Base-by-base conservation (phyloP, 30 jellyfish, hydroid and myxozoan species). In the Turritopsis rubra region DNA sequence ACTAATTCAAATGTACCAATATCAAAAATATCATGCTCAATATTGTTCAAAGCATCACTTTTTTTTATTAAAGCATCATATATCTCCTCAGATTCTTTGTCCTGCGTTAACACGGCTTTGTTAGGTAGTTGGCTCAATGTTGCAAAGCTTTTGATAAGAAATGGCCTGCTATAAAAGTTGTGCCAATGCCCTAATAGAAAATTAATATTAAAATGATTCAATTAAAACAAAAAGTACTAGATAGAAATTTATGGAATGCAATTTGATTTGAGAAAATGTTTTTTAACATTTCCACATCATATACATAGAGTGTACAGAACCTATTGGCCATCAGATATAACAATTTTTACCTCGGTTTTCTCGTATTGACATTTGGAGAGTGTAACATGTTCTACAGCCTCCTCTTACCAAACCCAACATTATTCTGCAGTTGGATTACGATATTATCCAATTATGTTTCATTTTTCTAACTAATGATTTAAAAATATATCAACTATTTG, bases 11-110 rank as follows among this genome's bases (percentile, higher is more conserved):
- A 80, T 9, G 87, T 80, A n/a, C 29, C 60, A 23, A 26, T 53
- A 80, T 80, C 87, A 1, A 21, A 16, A 52, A 80, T 80, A 70
- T 74, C 88, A 54, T 74, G 88, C 53, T 75, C 88, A 53, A 75
- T 52, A 65, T 20, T 74, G 75, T 53, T 81, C 86, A 52, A 30
- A 29, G 52, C 21, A 52, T 52, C 24, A 54, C 31, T n/a, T 16
- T 65, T 25, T 66, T 0, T 30, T 60, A 30, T 9, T 16, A 53
- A 28, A 16, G 29, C 68, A 81, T 25, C 31, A 24, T 20, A 74
- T 24, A 78, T 27, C 17, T 78, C 85, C 8, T 21, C 85, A 78
- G 27, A 21, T 41, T 28, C 29, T 41, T 78, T n/a, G 52, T 25
- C 29, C 68, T 78, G 74, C 22, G 75, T 53, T 21, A 18, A 29